Evolutionary conservation across 2,888 invertebrate genomes (phyloP).

Genomic region (Aphodius sticticus): DNA sequence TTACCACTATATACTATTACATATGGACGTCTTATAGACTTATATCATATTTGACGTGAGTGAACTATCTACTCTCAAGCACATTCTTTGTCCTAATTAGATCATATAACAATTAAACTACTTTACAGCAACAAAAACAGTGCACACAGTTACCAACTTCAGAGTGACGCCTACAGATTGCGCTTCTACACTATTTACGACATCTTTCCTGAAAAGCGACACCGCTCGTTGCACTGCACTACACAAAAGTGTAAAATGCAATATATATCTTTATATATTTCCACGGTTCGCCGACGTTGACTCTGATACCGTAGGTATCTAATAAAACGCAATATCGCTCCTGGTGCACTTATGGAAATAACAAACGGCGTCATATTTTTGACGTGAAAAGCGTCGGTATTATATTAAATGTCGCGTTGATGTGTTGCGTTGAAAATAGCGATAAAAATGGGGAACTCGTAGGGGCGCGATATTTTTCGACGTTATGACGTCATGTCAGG

Average conservation of each 20-base stretch:
- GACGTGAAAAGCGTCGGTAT: background rate
- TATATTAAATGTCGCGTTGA: slow-evolving; percentile 20
- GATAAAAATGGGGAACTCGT: background rate
- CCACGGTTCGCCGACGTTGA: background rate
- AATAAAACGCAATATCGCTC: slow-evolving; percentile 21
- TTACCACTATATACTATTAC: too few species aligned
- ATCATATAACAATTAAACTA: too few species aligned
- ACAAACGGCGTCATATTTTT: slow-evolving; percentile 18
- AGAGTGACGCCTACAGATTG: too few species aligned
- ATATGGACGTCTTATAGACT: too few species aligned
- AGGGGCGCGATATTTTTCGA: background rate
- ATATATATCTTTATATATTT: background rate
- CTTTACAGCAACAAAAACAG: too few species aligned
- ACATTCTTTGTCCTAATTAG: too few species aligned
- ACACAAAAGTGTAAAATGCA: background rate
- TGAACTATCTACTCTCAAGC: too few species aligned
- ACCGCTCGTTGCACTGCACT: background rate
- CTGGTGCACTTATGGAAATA: slow-evolving; percentile 23
- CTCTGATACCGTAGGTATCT: slow-evolving; percentile 5
- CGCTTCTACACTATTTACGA: too few species aligned
- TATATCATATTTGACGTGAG: too few species aligned
- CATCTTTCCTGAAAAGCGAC: too few species aligned
- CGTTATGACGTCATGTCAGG: background rate
- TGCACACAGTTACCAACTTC: too few species aligned
- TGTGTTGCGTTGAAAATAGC: background rate